These are phyloP conservation scores for Serinus canaria DNA, from an alignment of 2,113 vertebrate species.

Conservation along the genomic window DNA sequence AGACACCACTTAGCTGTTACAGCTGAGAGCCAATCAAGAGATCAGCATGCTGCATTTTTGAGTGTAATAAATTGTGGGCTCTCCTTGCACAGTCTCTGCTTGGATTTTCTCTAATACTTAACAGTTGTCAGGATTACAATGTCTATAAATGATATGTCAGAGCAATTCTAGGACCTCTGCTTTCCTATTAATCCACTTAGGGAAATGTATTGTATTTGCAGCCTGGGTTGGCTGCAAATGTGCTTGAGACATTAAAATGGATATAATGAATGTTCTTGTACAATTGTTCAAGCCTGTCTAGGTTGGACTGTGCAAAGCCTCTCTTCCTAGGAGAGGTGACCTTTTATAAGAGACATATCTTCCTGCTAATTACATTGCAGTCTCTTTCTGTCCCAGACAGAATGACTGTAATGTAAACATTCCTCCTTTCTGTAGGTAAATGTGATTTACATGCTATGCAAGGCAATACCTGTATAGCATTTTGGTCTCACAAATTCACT, in stretches of 20 bases:
- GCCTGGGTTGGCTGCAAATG: not conserved
- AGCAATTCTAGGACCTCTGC: not conserved
- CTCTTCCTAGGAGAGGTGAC: not conserved
- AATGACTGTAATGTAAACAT: not conserved
- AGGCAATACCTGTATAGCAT: not conserved
- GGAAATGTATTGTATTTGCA: not conserved
- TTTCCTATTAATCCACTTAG: slow-evolving; percentile 11
- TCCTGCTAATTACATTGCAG: not conserved
- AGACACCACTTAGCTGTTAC: not conserved
- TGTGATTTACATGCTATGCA: not conserved
- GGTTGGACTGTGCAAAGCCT: not conserved
- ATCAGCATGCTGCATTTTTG: not conserved
- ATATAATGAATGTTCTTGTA: not conserved
- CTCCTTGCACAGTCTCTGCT: not conserved
- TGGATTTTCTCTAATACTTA: not conserved
- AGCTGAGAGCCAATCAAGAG: not conserved
- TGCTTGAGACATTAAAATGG: not conserved
- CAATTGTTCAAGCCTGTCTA: not conserved
- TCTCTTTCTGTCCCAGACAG: not conserved
- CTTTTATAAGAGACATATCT: not conserved
- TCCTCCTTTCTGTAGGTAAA: not conserved
- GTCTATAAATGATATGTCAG: not conserved
- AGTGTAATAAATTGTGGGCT: not conserved
- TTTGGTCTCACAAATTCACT: not conserved
- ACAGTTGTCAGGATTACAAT: not conserved